Evolutionary conservation across 2,113 vertebrate species (phyloP).

Genomic region (Paramormyrops kingsleyae): DNA sequence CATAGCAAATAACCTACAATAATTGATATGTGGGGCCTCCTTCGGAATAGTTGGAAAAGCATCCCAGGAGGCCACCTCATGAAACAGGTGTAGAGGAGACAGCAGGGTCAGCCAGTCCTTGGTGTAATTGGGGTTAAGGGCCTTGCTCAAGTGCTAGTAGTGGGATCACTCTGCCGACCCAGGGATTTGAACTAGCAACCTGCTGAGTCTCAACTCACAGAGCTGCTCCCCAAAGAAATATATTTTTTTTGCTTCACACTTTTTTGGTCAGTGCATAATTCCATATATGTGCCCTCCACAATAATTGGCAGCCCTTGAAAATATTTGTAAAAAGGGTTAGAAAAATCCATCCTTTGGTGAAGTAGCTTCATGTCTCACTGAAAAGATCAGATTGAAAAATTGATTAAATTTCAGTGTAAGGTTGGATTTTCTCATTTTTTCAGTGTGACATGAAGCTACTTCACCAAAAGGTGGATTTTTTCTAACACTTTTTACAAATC

Average conservation of each 20-base stretch:
- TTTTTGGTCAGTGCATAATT: not conserved
- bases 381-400: too few species aligned
- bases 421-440: too few species aligned
- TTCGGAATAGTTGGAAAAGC: not conserved
- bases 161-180: not conserved
- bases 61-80: not conserved
- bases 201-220: not conserved
- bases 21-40: not conserved
- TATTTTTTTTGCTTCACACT: not conserved
- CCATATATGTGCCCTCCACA: not conserved
- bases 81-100: not conserved
- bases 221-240: not conserved
- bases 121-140: not conserved
- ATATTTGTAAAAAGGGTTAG: too few species aligned
- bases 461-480: too few species aligned
- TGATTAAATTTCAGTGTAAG: too few species aligned
- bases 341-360: too few species aligned
- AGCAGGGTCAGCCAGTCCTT: not conserved
- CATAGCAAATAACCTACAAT: not conserved
- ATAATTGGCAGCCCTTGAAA: too few species aligned
- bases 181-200: not conserved
- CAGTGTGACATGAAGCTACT: too few species aligned
- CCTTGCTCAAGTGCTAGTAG: not conserved
- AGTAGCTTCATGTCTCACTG: too few species aligned
- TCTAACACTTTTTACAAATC: too few species aligned